Conservation (phyloP, 1,140 invertebrate genomes). For the Solenopsis fugax region DNA sequence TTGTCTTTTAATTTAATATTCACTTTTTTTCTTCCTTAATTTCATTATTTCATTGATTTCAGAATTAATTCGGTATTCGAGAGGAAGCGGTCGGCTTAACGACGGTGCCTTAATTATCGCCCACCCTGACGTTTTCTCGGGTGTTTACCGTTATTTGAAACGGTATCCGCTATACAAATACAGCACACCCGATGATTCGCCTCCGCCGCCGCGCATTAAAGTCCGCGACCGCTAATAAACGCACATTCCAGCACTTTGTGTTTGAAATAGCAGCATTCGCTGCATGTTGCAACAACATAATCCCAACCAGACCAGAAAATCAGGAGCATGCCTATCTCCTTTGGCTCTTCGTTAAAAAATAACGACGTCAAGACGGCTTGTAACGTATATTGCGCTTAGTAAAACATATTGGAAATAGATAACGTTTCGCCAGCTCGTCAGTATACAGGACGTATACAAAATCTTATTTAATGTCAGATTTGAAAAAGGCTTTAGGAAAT, state of each 20-base stretch:
- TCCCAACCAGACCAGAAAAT: constrained; percentile 71
- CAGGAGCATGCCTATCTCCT: constrained; percentile 33
- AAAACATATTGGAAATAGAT: constrained; percentile 1
- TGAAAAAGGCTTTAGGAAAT: background rate
- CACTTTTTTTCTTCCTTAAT: background rate
- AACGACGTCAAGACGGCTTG: constrained; percentile 27
- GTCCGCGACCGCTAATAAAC: constrained; percentile 71
- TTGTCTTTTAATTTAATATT: background rate
- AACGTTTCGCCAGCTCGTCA: background rate
- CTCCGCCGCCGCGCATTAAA: constrained; percentile 48
- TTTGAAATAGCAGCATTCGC: constrained; percentile 64
- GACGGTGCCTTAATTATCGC: constrained; percentile 66
- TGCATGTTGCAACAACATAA: constrained; percentile 7
- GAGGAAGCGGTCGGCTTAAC: constrained; percentile 27
- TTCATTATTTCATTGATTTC: background rate
- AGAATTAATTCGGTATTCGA: background rate
- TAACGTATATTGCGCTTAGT: background rate
- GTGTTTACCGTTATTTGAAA: constrained; percentile 70
- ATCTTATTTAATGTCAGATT: background rate
- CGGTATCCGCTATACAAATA: constrained; percentile 69
- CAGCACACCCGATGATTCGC: constrained; percentile 65
- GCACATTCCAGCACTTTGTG: constrained; percentile 61
- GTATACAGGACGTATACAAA: background rate
- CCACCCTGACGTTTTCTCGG: constrained; percentile 46
- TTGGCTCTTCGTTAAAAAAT: constrained; percentile 56